phyloP scores from a whole-genome alignment of 2,888 invertebrate genomes.

The Thyatira batis region DNA sequence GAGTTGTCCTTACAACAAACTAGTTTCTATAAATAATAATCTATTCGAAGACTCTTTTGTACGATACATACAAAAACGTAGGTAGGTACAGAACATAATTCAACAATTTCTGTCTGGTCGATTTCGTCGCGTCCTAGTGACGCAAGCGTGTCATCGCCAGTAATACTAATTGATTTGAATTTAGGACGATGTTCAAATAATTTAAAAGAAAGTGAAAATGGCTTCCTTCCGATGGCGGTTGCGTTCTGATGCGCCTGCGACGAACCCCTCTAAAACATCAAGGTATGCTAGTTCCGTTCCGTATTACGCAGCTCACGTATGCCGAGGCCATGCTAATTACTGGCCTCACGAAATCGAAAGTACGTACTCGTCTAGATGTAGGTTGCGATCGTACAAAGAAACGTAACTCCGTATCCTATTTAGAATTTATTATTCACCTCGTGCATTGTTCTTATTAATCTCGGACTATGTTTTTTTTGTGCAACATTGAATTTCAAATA shows the following conservation, averaged over 20 bases:
- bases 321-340: constrained; percentile 77
- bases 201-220: constrained; percentile 78
- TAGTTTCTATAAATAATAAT: background rate
- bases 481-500: constrained; percentile 21
- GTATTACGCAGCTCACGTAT: constrained; percentile 70
- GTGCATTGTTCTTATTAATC: constrained; percentile 25
- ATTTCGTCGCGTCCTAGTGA: constrained; percentile 40
- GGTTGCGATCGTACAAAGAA: constrained; percentile 55
- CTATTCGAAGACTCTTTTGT: background rate
- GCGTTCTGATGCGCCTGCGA: constrained; percentile 30
- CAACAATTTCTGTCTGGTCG: constrained; percentile 1
- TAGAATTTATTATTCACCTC: constrained; percentile 25
- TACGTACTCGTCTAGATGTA: constrained; percentile 60
- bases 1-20: background rate
- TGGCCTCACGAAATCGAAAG: constrained; percentile 79
- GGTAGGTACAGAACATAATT: background rate
- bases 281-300: constrained; percentile 65
- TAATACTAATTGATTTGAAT: constrained; percentile 63
- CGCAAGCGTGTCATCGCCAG: constrained; percentile 43
- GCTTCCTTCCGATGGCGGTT: constrained; percentile 45
- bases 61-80: background rate
- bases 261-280: constrained; percentile 35
- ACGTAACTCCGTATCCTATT: constrained; percentile 50
- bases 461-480: constrained; percentile 9
- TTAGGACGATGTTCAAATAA: constrained; percentile 58